A percentile compares a stretch with the other conserved stretches of the same genome.
Evolutionary conservation across 2,797 vertebrate species (phyloP).

Genomic region (Rhinogobio ventralis): DNA sequence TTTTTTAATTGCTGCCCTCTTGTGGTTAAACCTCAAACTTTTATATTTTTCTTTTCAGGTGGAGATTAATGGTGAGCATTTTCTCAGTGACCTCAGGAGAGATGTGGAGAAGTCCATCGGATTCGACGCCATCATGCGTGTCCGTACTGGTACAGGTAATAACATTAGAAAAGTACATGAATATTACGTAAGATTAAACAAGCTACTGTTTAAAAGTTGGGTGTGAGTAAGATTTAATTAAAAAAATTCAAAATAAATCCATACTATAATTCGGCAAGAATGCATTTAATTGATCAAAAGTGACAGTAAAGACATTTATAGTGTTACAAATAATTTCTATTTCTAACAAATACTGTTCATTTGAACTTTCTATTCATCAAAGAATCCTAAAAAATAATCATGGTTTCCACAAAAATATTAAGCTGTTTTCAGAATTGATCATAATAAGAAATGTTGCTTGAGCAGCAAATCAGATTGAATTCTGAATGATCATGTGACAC

Average conservation of each 20-base stretch:
- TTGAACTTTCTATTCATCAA: background rate
- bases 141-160: constrained; percentile 94
- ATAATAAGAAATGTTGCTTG: background rate
- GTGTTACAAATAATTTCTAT: too few relatives aligned
- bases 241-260: background rate
- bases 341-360: too few relatives aligned
- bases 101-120: constrained; percentile 87
- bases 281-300: background rate
- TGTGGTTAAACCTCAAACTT: constrained; percentile 57
- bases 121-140: constrained; percentile 95
- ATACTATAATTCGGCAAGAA: background rate
- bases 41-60: constrained; percentile 75
- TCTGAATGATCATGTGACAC: background rate
- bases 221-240: background rate
- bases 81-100: constrained; percentile 88
- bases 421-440: background rate
- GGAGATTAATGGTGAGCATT: constrained; percentile 84
- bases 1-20: constrained; percentile 65
- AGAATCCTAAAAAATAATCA: background rate
- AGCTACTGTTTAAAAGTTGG: background rate
- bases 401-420: background rate
- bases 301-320: background rate
- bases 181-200: background rate
- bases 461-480: background rate
- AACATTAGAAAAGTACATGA: background rate